Conservation (phyloP, 1,140 invertebrate species). For the Drosophila paulistorum region DNA sequence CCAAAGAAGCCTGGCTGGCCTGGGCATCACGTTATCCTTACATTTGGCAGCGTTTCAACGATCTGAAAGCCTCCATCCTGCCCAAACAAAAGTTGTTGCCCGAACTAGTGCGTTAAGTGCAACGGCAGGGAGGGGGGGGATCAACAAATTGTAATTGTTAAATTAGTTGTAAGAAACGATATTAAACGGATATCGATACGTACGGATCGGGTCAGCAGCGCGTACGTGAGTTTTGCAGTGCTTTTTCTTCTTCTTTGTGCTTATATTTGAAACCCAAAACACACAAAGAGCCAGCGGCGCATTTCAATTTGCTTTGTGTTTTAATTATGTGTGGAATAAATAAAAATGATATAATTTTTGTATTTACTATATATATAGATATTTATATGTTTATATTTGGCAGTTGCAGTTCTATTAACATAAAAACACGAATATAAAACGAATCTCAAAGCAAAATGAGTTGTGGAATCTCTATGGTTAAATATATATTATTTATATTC, state of each 20-base stretch:
- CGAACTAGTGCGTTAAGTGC: conserved; percentile 67
- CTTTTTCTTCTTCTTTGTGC: conserved; percentile 32
- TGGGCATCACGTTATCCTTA: conserved; percentile 68
- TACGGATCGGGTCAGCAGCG: conserved; percentile 1
- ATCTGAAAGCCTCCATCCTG: conserved; percentile 61
- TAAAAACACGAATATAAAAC: conserved; percentile 37
- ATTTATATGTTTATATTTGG: conserved; percentile 27
- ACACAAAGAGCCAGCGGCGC: conserved; percentile 23
- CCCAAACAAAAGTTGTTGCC: conserved; percentile 72
- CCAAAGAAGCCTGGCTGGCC: conserved; percentile 64
- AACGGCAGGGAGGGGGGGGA: too few relatives aligned
- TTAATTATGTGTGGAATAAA: conserved; percentile 5
- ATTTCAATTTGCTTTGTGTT: conserved; percentile 28
- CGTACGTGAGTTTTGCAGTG: conserved; percentile 39
- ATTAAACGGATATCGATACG: conserved; percentile 39
- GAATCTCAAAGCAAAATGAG: conserved; percentile 83
- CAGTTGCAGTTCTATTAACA: conserved; percentile 52
- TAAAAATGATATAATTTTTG: conserved; percentile 20
- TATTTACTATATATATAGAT: conserved; percentile 42
- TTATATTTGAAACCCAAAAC: conserved; percentile 35
- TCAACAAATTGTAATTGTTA: conserved; percentile 10
- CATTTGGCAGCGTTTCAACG: conserved; percentile 68
- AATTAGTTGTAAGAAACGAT: conserved; percentile 44
- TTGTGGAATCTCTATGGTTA: conserved; percentile 90
- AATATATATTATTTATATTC: conserved; percentile 93